phyloP scores from a whole-genome alignment of 2,113 vertebrate genomes.

The Sinocyclocheilus anophthalmus region DNA sequence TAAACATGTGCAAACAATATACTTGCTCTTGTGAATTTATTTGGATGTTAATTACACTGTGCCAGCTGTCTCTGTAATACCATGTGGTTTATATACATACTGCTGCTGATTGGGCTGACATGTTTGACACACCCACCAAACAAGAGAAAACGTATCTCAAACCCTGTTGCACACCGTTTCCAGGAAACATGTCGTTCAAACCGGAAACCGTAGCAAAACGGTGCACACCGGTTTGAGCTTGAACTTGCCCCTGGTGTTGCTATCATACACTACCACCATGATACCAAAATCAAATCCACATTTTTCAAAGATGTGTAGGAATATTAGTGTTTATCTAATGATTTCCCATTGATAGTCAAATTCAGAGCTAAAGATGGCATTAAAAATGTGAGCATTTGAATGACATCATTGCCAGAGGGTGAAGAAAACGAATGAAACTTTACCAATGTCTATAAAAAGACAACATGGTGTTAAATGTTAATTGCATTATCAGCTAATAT shows the following conservation, averaged over 20 bases:
- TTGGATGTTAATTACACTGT: no score
- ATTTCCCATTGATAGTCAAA: neutral
- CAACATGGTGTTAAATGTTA: conserved; percentile 40
- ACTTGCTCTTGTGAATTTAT: no score
- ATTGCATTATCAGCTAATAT: conserved; percentile 50
- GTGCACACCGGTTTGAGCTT: no score
- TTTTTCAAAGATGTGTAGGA: neutral
- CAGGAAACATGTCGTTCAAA: no score
- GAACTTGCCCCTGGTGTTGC: conserved; percentile 48
- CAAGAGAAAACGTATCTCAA: no score
- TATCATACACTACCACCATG: conserved; percentile 19
- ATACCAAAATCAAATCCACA: neutral
- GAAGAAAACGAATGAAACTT: conserved; percentile 44
- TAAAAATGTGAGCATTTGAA: conserved; percentile 15
- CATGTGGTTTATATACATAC: no score
- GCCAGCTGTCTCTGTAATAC: no score
- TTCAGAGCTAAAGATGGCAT: neutral
- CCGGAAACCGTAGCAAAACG: no score
- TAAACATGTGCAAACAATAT: no score
- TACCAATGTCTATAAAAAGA: conserved; percentile 41
- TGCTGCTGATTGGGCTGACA: no score
- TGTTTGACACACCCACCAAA: no score
- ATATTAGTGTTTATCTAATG: neutral
- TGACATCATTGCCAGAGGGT: conserved; percentile 50
- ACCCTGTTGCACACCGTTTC: no score